Conservation (phyloP, 2,888 invertebrate genomes). For the Phyllotreta cruciferae region DNA sequence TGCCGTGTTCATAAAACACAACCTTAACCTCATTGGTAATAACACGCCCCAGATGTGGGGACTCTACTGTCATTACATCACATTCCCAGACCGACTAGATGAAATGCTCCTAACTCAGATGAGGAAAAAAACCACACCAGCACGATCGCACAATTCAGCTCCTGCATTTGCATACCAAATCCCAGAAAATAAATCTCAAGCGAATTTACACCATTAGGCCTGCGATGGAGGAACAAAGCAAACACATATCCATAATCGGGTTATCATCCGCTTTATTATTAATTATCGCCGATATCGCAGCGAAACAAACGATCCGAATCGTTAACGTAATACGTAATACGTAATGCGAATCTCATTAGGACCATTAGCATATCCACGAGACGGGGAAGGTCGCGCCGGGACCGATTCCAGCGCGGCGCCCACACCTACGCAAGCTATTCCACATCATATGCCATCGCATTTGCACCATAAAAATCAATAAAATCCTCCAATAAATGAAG, state of each 20-base stretch:
- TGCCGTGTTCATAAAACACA: slow-evolving; percentile 51
- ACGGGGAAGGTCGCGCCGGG: slow-evolving; percentile 15
- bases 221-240: neutral
- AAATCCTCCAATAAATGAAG: too few relatives aligned
- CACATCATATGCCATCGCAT: too few relatives aligned
- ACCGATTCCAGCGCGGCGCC: too few relatives aligned
- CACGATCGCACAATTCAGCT: too few relatives aligned
- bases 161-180: too few relatives aligned
- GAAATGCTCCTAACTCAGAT: slow-evolving; percentile 30
- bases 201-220: neutral
- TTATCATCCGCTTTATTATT: slow-evolving; percentile 25
- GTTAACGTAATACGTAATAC: slow-evolving; percentile 26
- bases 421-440: too few relatives aligned
- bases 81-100: slow-evolving; percentile 53
- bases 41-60: slow-evolving; percentile 54
- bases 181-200: too few relatives aligned
- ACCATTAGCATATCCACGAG: slow-evolving; percentile 27
- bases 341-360: slow-evolving; percentile 28
- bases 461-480: too few relatives aligned
- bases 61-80: slow-evolving; percentile 52
- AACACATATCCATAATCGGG: slow-evolving; percentile 20
- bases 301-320: slow-evolving; percentile 26
- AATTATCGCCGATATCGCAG: slow-evolving; percentile 24
- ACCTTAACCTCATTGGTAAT: slow-evolving; percentile 51
- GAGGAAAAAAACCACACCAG: too few relatives aligned